Percentiles rank a stretch among this genome's conserved stretches.
phyloP scores from a whole-genome alignment of 2,797 vertebrate genomes.

The Brachyrhaphis roseni region DNA sequence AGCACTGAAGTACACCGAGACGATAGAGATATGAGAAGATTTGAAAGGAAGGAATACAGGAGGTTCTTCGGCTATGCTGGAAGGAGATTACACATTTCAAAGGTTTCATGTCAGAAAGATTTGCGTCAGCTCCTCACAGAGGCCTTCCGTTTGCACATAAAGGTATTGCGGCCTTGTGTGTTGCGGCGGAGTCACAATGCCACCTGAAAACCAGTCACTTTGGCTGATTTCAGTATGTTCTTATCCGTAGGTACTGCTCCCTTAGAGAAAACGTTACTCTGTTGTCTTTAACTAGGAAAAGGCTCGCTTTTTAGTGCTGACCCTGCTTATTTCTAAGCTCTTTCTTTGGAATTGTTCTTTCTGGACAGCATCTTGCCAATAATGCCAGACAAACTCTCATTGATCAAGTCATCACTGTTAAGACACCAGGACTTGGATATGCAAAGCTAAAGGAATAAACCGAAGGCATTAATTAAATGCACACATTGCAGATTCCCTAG shows the following conservation, averaged over 20 bases:
- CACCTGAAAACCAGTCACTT: constrained; percentile 9
- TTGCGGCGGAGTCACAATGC: constrained; percentile 30
- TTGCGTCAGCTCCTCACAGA: constrained; percentile 60
- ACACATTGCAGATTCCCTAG: constrained; percentile 11
- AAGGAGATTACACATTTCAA: constrained; percentile 74
- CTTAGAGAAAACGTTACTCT: background rate
- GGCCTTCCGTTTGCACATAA: constrained; percentile 35
- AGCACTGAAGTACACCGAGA: background rate
- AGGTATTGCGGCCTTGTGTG: background rate
- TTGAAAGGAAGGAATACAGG: constrained; percentile 35
- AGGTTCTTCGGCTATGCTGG: constrained; percentile 60
- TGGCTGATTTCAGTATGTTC: constrained; percentile 9
- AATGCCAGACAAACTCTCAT: constrained; percentile 36
- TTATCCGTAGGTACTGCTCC: background rate
- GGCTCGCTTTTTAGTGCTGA: constrained; percentile 25
- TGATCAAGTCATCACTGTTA: constrained; percentile 38
- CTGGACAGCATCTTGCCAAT: constrained; percentile 21
- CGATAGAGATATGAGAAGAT: constrained; percentile 5
- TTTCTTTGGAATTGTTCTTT: constrained; percentile 18
- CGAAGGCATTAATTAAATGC: constrained; percentile 10
- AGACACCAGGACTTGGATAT: constrained; percentile 7
- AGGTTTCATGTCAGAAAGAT: constrained; percentile 70
- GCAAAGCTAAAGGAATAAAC: constrained; percentile 14
- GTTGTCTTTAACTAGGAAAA: constrained; percentile 2
- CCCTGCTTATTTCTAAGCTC: constrained; percentile 10